Percentiles rank a stretch among this genome's conserved stretches.
These are phyloP conservation scores for Agrotis puta DNA, from an alignment of 2,888 invertebrate species.

Conservation along the genomic window DNA sequence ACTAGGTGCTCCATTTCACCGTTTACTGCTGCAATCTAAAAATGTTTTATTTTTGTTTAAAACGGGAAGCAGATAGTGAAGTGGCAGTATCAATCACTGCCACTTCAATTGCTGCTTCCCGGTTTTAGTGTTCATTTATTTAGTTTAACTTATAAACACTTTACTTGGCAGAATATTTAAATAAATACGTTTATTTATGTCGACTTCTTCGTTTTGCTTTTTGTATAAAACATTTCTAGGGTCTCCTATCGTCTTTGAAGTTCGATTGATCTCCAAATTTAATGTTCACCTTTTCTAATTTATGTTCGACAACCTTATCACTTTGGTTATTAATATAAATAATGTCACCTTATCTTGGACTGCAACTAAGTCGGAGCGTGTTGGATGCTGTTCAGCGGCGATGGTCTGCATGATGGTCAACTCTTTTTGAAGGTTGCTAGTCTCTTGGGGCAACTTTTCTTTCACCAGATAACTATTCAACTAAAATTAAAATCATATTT, in stretches of 20 bases:
- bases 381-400: conserved; percentile 92
- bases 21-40: conserved; percentile 88
- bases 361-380: conserved; percentile 92
- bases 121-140: not conserved
- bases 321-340: conserved; percentile 19
- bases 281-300: conserved; percentile 10
- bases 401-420: conserved; percentile 93
- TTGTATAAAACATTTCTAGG: conserved; percentile 15
- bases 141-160: not conserved
- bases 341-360: conserved; percentile 91
- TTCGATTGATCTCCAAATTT: conserved; percentile 11
- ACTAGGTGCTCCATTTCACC: conserved; percentile 93
- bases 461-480: conserved; percentile 94
- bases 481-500: conserved; percentile 64
- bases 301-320: conserved; percentile 1
- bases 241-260: conserved; percentile 21
- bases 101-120: too few relatives aligned
- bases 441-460: conserved; percentile 95
- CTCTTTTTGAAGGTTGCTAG: conserved; percentile 91
- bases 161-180: conserved; percentile 1
- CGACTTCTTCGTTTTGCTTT: conserved; percentile 10
- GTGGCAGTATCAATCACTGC: too few relatives aligned
- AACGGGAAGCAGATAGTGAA: not conserved
- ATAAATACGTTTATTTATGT: conserved; percentile 10
- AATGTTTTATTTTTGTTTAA: not conserved